These are phyloP conservation scores for Sweltsa coloradensis DNA, from an alignment of 1,140 invertebrate species.

Conservation along the genomic window DNA sequence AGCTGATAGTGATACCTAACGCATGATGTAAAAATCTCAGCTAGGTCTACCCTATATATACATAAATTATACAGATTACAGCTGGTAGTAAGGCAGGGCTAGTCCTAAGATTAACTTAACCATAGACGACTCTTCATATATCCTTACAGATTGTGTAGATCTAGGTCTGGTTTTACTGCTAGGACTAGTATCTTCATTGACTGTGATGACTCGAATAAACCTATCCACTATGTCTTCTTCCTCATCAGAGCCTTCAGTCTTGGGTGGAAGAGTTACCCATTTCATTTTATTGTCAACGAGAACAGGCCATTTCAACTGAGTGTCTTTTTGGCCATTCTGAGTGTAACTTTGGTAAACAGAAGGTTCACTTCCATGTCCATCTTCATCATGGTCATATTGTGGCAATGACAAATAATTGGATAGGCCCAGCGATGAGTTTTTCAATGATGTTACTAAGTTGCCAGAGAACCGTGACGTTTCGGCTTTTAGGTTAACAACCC, in stretches of 20 bases:
- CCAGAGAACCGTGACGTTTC: slow-evolving; percentile 6
- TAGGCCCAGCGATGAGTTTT: slow-evolving; percentile 3
- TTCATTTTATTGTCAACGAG: slow-evolving; percentile 30
- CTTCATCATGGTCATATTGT: no score
- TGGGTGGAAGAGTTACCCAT: slow-evolving; percentile 27
- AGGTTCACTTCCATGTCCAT: no score
- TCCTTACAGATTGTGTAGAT: no score
- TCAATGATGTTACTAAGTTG: slow-evolving; percentile 4
- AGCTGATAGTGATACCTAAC: no score
- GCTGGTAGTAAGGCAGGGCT: no score
- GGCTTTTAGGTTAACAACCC: slow-evolving; percentile 9
- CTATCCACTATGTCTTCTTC: slow-evolving; percentile 47
- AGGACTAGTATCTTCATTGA: slow-evolving; percentile 29
- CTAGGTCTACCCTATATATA: no score
- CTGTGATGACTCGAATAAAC: slow-evolving; percentile 47
- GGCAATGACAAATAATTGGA: neutral
- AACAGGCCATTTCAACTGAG: slow-evolving; percentile 29
- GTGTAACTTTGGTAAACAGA: neutral
- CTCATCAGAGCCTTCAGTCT: slow-evolving; percentile 14
- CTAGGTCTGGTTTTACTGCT: no score
- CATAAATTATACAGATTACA: no score
- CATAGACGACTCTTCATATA: no score
- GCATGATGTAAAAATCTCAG: no score
- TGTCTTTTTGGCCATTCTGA: slow-evolving; percentile 12
- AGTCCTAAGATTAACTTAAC: no score